These are phyloP conservation scores for Drosophila rufa DNA, from an alignment of 1,140 invertebrate genomes.

Conservation along the genomic window DNA sequence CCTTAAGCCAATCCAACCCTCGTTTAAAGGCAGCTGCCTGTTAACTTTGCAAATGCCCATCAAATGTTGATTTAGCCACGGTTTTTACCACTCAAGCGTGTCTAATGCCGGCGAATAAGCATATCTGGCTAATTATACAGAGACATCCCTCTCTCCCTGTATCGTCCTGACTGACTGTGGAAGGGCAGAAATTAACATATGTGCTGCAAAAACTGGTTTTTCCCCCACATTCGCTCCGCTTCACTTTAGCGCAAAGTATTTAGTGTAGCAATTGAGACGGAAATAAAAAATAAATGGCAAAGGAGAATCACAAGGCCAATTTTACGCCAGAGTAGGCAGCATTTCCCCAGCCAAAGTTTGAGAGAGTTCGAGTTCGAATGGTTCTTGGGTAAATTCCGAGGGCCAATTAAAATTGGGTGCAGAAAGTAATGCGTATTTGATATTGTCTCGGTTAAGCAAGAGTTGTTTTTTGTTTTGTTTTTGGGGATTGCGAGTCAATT, in stretches of 20 bases:
- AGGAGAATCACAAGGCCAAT: constrained; percentile 52
- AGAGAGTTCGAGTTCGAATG: not conserved
- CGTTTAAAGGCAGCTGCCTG: constrained; percentile 32
- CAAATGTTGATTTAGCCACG: constrained; percentile 73
- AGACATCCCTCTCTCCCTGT: constrained; percentile 7
- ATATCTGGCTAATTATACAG: constrained; percentile 45
- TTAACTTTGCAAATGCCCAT: constrained; percentile 67
- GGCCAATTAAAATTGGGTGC: constrained; percentile 75
- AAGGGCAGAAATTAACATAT: constrained; percentile 62
- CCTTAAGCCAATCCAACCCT: constrained; percentile 7
- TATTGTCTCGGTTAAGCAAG: constrained; percentile 42
- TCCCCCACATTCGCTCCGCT: constrained; percentile 29
- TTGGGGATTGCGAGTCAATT: constrained; percentile 74
- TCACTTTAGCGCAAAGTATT: constrained; percentile 66
- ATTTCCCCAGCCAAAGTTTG: constrained; percentile 39
- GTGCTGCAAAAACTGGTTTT: constrained; percentile 58
- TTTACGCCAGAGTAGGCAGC: constrained; percentile 63
- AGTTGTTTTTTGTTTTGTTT: constrained; percentile 14
- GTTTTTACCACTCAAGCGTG: constrained; percentile 64
- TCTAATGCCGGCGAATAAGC: constrained; percentile 60
- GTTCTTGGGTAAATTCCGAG: constrained; percentile 15
- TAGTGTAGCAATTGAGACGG: constrained; percentile 75
- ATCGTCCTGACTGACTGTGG: constrained; percentile 44
- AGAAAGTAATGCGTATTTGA: constrained; percentile 67
- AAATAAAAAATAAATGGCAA: constrained; percentile 53